Evolutionary conservation across 2,113 vertebrate genomes (phyloP), one percentile per base, ranked within the genome.

Genomic region (Mormyrus lacerda): DNA sequence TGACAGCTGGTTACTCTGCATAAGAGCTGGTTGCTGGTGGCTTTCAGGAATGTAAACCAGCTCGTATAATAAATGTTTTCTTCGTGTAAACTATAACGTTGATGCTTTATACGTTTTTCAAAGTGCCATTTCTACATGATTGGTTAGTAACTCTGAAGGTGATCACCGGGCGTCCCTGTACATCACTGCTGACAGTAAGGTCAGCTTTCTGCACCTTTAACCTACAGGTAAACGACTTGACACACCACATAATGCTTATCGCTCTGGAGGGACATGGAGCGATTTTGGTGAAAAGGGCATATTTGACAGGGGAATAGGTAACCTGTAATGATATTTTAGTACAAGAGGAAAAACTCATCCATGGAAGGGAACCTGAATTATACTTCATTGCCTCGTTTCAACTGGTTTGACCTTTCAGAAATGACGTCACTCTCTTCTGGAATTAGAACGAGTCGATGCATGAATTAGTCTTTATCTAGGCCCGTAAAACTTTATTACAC

Each of bases 401-500:
- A 47, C 44, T 47, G 44, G 44, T 45, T 47, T 84, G 82, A 47
- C 82, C 44, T 84, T 84, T 47, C 83, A n/a, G 9, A 13, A 47
- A 50, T 31, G 45, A 85, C 45, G 24, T 85, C 24, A 9, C 83
- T 76, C 31, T 76, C 13, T 76, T 76, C 35, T 27, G 44, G 27
- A 85, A 85, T 85, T 50, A 85, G 42, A 85, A 24, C 24, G 3
- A 13, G 47, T 3, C 11, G 3, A 4, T 50, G 83, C 45, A 85
- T 85, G 7, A 50, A 48, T 85, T 85, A 84, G 21, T 85, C 45
- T 85, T 85, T 85, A 85, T 76, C 31, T 85, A 85, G 19, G 24
- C 83, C 82, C 48, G 19, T 85, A n/a, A 85, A 85, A 85, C 42
- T 85, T 76, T 76, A 39, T 76, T 85, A 47, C 24, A 85, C 83